Evolutionary conservation across 2,797 vertebrate genomes (phyloP), one percentile per base, ranked within the genome.

Genomic region (Muraenolepis orangiensis): DNA sequence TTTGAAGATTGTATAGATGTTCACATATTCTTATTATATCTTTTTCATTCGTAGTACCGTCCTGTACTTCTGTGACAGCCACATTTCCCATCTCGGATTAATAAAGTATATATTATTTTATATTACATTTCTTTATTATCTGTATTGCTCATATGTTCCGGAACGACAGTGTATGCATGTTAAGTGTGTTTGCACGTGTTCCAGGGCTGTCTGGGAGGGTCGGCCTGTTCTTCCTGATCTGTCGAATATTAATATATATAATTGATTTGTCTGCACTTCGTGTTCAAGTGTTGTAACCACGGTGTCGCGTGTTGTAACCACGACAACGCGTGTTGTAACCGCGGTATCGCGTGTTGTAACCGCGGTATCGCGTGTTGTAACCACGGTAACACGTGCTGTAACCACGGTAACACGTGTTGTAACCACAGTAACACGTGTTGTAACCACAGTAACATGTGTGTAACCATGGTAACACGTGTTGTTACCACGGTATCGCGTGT

Each of bases 211-310:
- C 31, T 28, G 31, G 1, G 64, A 69, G 13, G 38, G 13, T 29
- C 28, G 36, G 11, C 26, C 29, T 7, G 2, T 18, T 71, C 73
- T 70, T 29, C 46, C 46, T 16, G 29, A n/a, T n/a, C n/a, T n/a
- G n/a, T n/a, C n/a, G n/a, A 78, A 74, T 72, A n/a, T 69, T 74
- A 80, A 85, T 46, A 80, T 79, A 57, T 32, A 81, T 82, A 68
- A 78, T 79, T 81, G 67, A 76, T 77, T 73, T 23, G 13, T 72
- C 72, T 70, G 64, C 71, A 79, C 81, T 77, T 78, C 79, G 72
- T 34, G 18, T 66, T 32, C 31, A 34, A 69, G 26, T 69, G 64
- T 38, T 36, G 30, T 69, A 36, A 18, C 18, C 20, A 11, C 73
- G 76, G 81, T 76, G 38, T n/a, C n/a, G n/a, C n/a, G n/a, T n/a